Conservation (phyloP, 1,140 invertebrate species). For the Caerostris darwini region DNA sequence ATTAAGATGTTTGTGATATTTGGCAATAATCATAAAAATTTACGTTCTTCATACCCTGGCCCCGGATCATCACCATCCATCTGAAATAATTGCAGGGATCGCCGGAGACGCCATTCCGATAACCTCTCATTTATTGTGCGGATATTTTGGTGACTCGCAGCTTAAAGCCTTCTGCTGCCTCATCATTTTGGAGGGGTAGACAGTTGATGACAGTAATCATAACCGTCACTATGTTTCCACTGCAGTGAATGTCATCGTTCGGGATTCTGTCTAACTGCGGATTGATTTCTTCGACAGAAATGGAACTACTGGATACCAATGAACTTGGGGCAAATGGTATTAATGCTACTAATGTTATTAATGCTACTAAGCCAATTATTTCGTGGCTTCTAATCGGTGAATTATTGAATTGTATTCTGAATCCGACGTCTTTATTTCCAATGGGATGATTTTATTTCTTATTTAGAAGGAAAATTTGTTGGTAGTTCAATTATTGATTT, state of each 20-base stretch:
- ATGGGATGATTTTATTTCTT: neutral
- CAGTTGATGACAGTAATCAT: slow-evolving; percentile 42
- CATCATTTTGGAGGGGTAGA: slow-evolving; percentile 35
- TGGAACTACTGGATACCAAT: neutral
- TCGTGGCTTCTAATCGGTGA: neutral
- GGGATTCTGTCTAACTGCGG: slow-evolving; percentile 20
- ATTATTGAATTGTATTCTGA: neutral
- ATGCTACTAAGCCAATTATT: too few species aligned
- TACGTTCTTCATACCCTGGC: neutral
- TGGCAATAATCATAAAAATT: slow-evolving; percentile 23
- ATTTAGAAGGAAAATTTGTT: neutral
- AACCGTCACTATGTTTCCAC: slow-evolving; percentile 28
- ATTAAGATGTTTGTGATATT: neutral
- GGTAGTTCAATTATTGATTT: too few species aligned
- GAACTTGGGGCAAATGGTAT: neutral
- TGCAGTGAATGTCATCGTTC: neutral
- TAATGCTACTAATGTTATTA: neutral
- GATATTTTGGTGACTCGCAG: slow-evolving; percentile 44
- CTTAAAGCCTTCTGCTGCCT: slow-evolving; percentile 14
- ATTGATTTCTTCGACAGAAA: slow-evolving; percentile 32
- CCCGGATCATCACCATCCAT: slow-evolving; percentile 52
- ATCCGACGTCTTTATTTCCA: neutral
- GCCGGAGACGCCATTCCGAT: slow-evolving; percentile 27
- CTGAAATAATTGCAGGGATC: slow-evolving; percentile 23
- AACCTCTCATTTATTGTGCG: slow-evolving; percentile 55